A percentile compares a stretch with the other conserved stretches of the same genome.
Evolutionary conservation across 2,888 invertebrate genomes (phyloP).

Genomic region (Microplitis deprimator): DNA sequence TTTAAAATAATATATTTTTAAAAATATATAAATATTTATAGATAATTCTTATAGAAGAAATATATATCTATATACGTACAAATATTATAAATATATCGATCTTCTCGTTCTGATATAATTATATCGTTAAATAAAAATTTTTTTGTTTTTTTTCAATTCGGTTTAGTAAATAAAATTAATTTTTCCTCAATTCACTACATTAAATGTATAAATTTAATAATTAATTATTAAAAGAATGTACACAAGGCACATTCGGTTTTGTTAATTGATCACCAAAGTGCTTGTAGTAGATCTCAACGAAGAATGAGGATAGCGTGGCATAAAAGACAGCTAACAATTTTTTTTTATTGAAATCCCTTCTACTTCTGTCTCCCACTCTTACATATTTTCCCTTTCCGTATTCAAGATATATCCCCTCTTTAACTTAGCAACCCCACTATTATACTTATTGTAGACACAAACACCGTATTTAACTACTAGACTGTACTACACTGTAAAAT

Average conservation of each 20-base stretch:
- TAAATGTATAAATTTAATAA: neutral
- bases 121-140: neutral
- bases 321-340: constrained; percentile 52
- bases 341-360: constrained; percentile 45
- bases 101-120: too few species aligned
- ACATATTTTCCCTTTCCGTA: constrained; percentile 36
- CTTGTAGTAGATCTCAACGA: constrained; percentile 52
- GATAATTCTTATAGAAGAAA: neutral
- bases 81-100: constrained; percentile 10
- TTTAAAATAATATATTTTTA: constrained; percentile 6
- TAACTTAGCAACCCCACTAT: constrained; percentile 3
- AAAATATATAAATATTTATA: constrained; percentile 21
- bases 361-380: constrained; percentile 26
- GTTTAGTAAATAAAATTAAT: too few species aligned
- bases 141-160: neutral
- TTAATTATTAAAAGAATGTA: neutral
- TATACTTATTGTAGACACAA: neutral
- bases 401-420: constrained; percentile 19
- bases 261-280: constrained; percentile 31
- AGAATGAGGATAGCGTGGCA: constrained; percentile 59
- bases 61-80: constrained; percentile 6
- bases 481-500: neutral
- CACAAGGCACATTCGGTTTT: constrained; percentile 16
- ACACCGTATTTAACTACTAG: neutral
- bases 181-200: neutral